Percentiles rank a stretch among this genome's conserved stretches.
Conservation (phyloP, 2,888 invertebrate species). For the Cataglyphis altisquamis region DNA sequence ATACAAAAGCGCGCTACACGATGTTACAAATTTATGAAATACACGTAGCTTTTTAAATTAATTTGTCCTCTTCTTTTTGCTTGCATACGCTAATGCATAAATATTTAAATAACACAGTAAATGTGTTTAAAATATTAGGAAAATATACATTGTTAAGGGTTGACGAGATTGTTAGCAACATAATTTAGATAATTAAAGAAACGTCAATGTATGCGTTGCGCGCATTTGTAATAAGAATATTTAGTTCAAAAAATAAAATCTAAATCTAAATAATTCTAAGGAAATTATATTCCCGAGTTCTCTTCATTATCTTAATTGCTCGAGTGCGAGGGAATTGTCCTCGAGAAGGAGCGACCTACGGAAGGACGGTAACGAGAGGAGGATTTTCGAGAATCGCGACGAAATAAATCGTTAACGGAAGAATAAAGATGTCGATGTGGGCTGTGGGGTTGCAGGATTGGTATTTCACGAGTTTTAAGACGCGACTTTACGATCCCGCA, state of each 20-base stretch:
- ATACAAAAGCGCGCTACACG: not conserved
- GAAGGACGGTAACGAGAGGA: not conserved
- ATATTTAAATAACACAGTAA: conserved; percentile 15
- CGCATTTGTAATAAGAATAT: not conserved
- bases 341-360: not conserved
- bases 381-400: not conserved
- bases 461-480: conserved; percentile 55
- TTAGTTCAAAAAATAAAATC: not conserved
- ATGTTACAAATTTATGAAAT: conserved; percentile 36
- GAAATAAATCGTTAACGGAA: conserved; percentile 42
- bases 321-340: not conserved
- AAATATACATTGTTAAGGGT: not conserved
- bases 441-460: conserved; percentile 33
- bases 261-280: not conserved
- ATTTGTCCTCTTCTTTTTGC: conserved; percentile 23
- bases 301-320: conserved; percentile 11
- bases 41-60: conserved; percentile 46
- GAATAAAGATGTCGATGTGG: conserved; percentile 38
- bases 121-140: not conserved
- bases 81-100: conserved; percentile 1
- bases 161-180: not conserved
- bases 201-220: not conserved
- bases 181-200: conserved; percentile 15
- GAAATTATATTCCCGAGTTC: not conserved
- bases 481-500: conserved; percentile 3